phyloP scores from a whole-genome alignment of 2,113 vertebrate genomes.

The Hylia prasina region DNA sequence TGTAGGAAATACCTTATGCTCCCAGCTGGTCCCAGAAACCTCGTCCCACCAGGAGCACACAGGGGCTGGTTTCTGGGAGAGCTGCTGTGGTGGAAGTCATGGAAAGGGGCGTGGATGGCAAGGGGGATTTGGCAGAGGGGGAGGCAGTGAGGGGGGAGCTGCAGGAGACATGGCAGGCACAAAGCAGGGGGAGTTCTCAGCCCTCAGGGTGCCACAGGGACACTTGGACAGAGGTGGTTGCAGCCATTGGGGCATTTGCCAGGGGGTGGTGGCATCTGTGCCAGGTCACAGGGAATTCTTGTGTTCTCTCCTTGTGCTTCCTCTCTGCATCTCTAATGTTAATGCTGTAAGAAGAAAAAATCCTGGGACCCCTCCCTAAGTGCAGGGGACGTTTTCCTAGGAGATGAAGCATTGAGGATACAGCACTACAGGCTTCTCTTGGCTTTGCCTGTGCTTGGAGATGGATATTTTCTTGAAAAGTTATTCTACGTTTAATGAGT shows the following conservation, averaged over 20 bases:
- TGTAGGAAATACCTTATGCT: conserved; percentile 15
- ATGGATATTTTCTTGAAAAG: not conserved
- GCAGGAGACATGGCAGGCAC: not conserved
- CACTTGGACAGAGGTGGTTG: rapidly evolving
- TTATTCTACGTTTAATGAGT: not conserved
- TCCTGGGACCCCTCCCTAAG: not conserved
- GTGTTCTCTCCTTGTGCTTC: not conserved
- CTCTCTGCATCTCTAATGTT: not conserved
- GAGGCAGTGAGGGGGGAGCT: rapidly evolving
- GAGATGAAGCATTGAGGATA: rapidly evolving
- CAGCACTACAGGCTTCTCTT: not conserved
- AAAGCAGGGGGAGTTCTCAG: no score
- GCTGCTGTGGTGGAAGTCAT: conserved; percentile 32
- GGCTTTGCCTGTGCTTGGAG: not conserved
- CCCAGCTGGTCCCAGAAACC: conserved; percentile 43
- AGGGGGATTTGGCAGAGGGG: conserved; percentile 35
- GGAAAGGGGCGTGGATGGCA: conserved; percentile 30
- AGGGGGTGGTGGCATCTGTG: not conserved
- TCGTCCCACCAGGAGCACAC: conserved; percentile 71
- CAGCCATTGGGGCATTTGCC: rapidly evolving
- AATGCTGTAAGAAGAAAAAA: not conserved
- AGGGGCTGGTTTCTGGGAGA: conserved; percentile 64
- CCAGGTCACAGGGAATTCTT: not conserved
- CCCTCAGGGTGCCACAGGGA: rapidly evolving
- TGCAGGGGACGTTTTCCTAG: not conserved